Conservation (phyloP, 2,888 invertebrate species). For the Lasioglossum zephyrum region DNA sequence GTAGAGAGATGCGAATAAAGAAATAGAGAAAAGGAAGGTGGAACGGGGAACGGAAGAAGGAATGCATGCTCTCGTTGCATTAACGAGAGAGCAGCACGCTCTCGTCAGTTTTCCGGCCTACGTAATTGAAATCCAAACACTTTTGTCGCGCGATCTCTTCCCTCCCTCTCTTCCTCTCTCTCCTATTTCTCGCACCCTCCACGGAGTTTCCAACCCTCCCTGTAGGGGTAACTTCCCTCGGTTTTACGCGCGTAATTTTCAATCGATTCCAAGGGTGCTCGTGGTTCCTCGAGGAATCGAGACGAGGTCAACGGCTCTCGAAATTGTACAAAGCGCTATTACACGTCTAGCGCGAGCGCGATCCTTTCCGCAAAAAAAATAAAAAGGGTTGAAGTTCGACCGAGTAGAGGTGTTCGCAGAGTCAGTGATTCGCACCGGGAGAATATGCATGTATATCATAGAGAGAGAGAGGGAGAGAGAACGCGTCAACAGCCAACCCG, state of each 20-base stretch:
- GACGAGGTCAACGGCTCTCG: conserved; percentile 56
- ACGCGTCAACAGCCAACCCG: conserved; percentile 19
- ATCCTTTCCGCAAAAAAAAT: neutral
- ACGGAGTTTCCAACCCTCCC: neutral
- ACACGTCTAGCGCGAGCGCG: conserved; percentile 26
- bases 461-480: too few relatives aligned
- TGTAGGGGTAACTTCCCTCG: neutral
- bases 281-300: conserved; percentile 38
- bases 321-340: conserved; percentile 36
- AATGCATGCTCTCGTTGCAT: conserved; percentile 11
- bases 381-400: neutral
- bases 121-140: conserved; percentile 58
- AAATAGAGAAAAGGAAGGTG: conserved; percentile 5
- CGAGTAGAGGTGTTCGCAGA: neutral
- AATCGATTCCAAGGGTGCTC: conserved; percentile 35
- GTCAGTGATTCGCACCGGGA: neutral
- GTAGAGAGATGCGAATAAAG: neutral
- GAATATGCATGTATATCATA: neutral
- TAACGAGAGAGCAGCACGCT: conserved; percentile 33
- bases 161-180: neutral
- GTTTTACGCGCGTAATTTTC: conserved; percentile 41
- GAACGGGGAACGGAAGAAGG: neutral
- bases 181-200: neutral
- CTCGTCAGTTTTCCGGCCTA: conserved; percentile 39
- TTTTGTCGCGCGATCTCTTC: neutral